phyloP scores from a whole-genome alignment of 2,797 vertebrate species.

The Coregonus ussuriensis region DNA sequence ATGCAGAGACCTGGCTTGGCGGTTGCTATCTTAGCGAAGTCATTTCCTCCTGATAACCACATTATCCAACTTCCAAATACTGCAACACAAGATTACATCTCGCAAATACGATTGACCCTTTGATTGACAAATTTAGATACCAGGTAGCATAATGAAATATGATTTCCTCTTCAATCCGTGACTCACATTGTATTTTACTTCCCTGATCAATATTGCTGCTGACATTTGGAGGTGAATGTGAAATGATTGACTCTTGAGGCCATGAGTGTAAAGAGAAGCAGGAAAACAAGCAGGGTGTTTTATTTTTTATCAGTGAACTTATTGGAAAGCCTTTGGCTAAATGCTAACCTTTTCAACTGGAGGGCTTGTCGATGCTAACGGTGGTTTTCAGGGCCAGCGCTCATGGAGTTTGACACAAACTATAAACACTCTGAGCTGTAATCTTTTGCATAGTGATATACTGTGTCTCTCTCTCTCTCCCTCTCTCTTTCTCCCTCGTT shows the following conservation, averaged over 20 bases:
- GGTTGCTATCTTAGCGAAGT: background rate
- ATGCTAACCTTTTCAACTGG: conserved; percentile 42
- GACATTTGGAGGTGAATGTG: conserved; percentile 34
- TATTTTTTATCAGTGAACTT: conserved; percentile 30
- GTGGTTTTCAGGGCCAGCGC: conserved; percentile 6
- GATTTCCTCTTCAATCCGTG: background rate
- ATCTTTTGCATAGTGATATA: background rate
- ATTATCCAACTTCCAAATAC: background rate
- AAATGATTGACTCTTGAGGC: conserved; percentile 16
- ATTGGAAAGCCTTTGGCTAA: conserved; percentile 43
- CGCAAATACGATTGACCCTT: no score
- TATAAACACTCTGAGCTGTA: background rate
- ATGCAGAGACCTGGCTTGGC: background rate
- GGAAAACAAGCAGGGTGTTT: conserved; percentile 13
- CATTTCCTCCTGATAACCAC: background rate
- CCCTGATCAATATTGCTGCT: conserved; percentile 22
- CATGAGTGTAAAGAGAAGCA: conserved; percentile 4
- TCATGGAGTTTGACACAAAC: background rate
- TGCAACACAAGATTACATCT: no score
- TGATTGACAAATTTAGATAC: no score
- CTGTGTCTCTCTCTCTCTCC: background rate
- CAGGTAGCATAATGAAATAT: background rate
- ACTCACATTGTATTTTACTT: background rate
- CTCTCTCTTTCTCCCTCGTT: no score
- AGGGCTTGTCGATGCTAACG: conserved; percentile 39